phyloP scores from a whole-genome alignment of 2,113 vertebrate genomes.

The Brachionichthys hirsutus region DNA sequence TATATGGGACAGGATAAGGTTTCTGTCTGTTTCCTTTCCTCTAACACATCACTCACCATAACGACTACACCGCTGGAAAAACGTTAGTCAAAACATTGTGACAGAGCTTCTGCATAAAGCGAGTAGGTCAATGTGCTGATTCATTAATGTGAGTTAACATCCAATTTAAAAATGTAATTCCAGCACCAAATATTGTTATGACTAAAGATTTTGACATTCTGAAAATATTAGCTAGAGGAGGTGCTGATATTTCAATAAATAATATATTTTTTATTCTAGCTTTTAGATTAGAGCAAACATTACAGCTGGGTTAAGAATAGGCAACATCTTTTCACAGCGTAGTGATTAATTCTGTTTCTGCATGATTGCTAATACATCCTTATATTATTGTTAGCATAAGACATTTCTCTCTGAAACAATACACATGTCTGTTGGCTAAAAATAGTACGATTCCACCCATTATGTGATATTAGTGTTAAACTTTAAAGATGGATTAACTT shows the following conservation, averaged over 20 bases:
- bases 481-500: slow-evolving; percentile 7
- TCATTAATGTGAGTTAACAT: too few relatives aligned
- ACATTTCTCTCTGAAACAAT: not conserved
- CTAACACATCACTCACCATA: slow-evolving; percentile 45
- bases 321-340: not conserved
- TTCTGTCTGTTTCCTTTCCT: slow-evolving; percentile 49
- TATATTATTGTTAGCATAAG: not conserved
- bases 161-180: too few relatives aligned
- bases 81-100: slow-evolving; percentile 31
- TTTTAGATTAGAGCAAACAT: too few relatives aligned
- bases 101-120: slow-evolving; percentile 13
- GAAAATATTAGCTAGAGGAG: too few relatives aligned
- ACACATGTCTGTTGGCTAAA: not conserved
- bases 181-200: not conserved
- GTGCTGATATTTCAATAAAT: too few relatives aligned
- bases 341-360: not conserved
- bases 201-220: too few relatives aligned
- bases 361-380: not conserved
- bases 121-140: slow-evolving; percentile 12
- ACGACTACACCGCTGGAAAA: slow-evolving; percentile 29
- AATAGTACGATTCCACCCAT: not conserved
- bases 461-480: slow-evolving; percentile 1
- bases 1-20: slow-evolving; percentile 45
- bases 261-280: too few relatives aligned
- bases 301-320: not conserved